Evolutionary conservation across 1,140 invertebrate genomes (phyloP).

Genomic region (Drosophila azteca): DNA sequence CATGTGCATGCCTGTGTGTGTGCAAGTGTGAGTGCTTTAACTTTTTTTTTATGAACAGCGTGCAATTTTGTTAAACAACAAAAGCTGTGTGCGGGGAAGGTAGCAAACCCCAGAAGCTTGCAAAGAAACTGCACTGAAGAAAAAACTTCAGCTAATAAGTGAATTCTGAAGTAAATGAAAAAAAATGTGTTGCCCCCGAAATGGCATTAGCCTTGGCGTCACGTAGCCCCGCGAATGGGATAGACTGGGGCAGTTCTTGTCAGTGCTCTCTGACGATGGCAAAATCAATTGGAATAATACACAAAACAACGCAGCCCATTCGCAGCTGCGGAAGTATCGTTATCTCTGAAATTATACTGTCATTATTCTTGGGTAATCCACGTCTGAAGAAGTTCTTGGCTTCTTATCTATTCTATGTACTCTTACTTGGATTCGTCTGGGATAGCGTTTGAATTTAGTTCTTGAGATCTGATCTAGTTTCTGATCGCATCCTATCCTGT

Average conservation of each 20-base stretch:
- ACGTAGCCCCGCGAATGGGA: slow-evolving; percentile 23
- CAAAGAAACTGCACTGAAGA: slow-evolving; percentile 9
- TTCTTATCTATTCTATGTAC: too few species aligned
- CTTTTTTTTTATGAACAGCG: slow-evolving; percentile 56
- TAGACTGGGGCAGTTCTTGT: background rate
- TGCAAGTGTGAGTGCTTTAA: slow-evolving; percentile 31
- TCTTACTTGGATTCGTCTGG: too few species aligned
- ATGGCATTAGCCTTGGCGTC: slow-evolving; percentile 3
- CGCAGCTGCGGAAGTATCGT: too few species aligned
- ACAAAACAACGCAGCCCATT: too few species aligned
- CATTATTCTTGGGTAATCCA: too few species aligned
- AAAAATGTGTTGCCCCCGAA: slow-evolving; percentile 6
- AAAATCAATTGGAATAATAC: too few species aligned
- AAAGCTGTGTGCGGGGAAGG: slow-evolving; percentile 26
- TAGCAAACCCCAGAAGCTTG: slow-evolving; percentile 11
- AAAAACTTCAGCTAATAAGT: slow-evolving; percentile 25
- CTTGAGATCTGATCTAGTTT: too few species aligned
- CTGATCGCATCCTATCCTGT: too few species aligned
- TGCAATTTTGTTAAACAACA: slow-evolving; percentile 52
- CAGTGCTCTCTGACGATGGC: too few species aligned
- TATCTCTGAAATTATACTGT: too few species aligned
- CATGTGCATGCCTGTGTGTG: slow-evolving; percentile 6
- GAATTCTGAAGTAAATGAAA: background rate
- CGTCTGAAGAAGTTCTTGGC: too few species aligned
- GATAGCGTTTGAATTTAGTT: too few species aligned